These are phyloP conservation scores for Bradypodion pumilum DNA, from an alignment of 2,797 vertebrate genomes.

Conservation along the genomic window DNA sequence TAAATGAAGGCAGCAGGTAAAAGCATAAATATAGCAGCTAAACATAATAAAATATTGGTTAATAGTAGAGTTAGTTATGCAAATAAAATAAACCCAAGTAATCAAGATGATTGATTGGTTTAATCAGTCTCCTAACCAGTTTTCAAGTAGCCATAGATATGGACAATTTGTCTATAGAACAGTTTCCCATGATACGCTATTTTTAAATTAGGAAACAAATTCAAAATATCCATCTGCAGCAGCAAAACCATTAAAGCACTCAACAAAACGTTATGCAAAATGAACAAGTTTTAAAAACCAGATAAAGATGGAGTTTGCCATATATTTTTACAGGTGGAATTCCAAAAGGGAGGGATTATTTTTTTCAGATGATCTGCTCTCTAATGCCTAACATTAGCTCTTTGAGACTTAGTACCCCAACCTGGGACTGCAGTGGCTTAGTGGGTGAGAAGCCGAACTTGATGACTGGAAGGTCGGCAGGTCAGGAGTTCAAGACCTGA, in stretches of 20 bases:
- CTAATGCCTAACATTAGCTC: not conserved
- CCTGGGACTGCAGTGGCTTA: too few species aligned
- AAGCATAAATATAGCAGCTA: not conserved
- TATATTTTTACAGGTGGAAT: not conserved
- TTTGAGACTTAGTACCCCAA: too few species aligned
- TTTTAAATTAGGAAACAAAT: too few species aligned
- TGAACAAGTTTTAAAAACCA: not conserved
- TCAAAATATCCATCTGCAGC: not conserved
- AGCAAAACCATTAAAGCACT: not conserved
- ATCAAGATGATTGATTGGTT: not conserved
- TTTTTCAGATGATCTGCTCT: not conserved
- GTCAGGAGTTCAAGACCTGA: too few species aligned
- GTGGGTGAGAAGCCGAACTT: too few species aligned
- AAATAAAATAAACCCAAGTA: not conserved
- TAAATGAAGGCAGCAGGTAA: not conserved
- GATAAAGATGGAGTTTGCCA: not conserved
- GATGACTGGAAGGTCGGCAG: too few species aligned
- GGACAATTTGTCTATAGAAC: not conserved
- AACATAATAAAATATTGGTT: not conserved
- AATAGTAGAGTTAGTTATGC: too few species aligned
- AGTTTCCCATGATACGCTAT: too few species aligned
- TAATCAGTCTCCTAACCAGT: not conserved
- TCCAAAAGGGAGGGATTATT: not conserved
- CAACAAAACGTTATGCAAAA: not conserved
- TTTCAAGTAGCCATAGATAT: not conserved